These are phyloP conservation scores for Apodemus speciosus DNA, from an alignment of 2,113 vertebrate species.

Conservation along the genomic window DNA sequence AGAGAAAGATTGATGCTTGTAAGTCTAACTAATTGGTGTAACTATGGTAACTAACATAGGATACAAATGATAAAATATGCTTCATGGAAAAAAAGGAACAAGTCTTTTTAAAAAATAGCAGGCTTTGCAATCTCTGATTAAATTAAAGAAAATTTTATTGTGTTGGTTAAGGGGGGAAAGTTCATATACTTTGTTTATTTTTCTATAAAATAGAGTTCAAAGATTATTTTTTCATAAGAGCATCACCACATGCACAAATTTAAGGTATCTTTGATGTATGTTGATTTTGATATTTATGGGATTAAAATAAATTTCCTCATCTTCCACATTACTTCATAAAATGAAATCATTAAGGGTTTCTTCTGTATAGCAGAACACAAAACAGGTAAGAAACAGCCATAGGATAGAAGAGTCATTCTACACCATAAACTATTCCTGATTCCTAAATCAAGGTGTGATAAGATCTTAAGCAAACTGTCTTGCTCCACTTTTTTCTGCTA, in stretches of 20 bases:
- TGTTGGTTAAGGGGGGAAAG: background rate
- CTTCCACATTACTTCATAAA: slow-evolving; percentile 48
- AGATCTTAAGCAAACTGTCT: background rate
- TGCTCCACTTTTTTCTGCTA: background rate
- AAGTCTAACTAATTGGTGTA: slow-evolving; percentile 52
- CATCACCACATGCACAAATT: background rate
- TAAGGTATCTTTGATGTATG: slow-evolving; percentile 13
- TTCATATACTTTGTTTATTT: background rate
- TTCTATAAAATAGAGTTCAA: slow-evolving; percentile 43
- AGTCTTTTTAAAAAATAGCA: background rate
- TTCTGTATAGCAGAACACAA: background rate
- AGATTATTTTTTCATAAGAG: slow-evolving; percentile 17
- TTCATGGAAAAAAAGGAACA: background rate
- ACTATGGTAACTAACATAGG: slow-evolving; percentile 57
- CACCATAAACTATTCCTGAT: accelerated
- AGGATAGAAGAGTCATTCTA: background rate
- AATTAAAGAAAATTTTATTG: slow-evolving; percentile 26
- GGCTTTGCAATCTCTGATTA: background rate
- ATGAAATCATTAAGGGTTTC: background rate
- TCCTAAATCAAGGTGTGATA: background rate
- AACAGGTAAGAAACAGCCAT: background rate
- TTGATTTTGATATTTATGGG: background rate
- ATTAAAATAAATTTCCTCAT: slow-evolving; percentile 44
- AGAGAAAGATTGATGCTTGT: slow-evolving; percentile 6
- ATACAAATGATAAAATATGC: slow-evolving; percentile 52